Evolutionary conservation across 2,888 invertebrate species (phyloP).

Genomic region (Cybosia mesomella): DNA sequence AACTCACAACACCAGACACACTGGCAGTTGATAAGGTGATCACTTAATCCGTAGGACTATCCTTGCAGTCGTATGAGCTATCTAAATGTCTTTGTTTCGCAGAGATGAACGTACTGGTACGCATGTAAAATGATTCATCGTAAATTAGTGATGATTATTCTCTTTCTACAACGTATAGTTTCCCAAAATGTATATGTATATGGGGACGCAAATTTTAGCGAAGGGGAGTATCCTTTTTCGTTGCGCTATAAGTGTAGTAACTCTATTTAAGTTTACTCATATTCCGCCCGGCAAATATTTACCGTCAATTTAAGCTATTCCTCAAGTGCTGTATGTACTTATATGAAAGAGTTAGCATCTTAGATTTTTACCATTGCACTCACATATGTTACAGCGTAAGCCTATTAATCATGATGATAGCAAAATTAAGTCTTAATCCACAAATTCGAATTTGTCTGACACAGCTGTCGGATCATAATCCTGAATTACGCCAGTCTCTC

Average conservation of each 20-base stretch:
- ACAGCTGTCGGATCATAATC: slow-evolving; percentile 81
- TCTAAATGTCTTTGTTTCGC: not conserved
- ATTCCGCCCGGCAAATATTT: not conserved
- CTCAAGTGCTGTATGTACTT: not conserved
- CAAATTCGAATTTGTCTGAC: slow-evolving; percentile 77
- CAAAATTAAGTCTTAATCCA: slow-evolving; percentile 78
- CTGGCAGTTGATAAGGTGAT: not conserved
- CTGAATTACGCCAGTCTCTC: slow-evolving; percentile 78
- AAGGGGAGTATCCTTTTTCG: not conserved
- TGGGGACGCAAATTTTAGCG: not conserved
- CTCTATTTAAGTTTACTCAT: not conserved
- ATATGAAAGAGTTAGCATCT: slow-evolving; percentile 3
- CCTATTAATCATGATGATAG: slow-evolving; percentile 72
- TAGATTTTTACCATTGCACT: slow-evolving; percentile 35
- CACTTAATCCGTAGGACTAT: not conserved
- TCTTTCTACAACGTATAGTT: not conserved
- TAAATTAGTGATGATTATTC: not conserved
- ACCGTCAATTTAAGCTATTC: not conserved
- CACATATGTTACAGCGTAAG: slow-evolving; percentile 52
- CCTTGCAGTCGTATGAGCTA: not conserved
- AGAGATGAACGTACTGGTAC: not conserved
- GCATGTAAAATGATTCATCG: too few relatives aligned
- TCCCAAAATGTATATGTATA: not conserved
- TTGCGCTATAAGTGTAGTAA: not conserved
- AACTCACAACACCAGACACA: not conserved